phyloP scores from a whole-genome alignment of 2,888 invertebrate genomes.

The Plebejus anna region DNA sequence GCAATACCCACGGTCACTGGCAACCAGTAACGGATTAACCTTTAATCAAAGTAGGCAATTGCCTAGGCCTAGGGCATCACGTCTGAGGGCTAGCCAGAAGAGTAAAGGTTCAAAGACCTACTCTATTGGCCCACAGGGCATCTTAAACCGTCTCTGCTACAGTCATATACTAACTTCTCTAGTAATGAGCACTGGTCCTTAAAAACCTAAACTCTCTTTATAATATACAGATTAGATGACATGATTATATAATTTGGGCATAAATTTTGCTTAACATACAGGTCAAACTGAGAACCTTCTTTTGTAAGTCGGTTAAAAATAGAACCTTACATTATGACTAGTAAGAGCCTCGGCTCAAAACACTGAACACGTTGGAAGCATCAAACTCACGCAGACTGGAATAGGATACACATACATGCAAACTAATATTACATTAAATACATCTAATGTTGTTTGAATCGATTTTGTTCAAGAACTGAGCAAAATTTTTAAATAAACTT shows the following conservation, averaged over 20 bases:
- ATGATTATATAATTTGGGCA: not conserved
- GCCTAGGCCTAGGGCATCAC: too few relatives aligned
- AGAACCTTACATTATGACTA: constrained; percentile 27
- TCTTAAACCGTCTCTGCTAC: too few relatives aligned
- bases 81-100: too few relatives aligned
- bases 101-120: too few relatives aligned
- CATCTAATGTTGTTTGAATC: not conserved
- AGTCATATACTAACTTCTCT: too few relatives aligned
- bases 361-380: constrained; percentile 8
- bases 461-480: not conserved
- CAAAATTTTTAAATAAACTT: not conserved
- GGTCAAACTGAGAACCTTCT: not conserved
- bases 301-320: not conserved
- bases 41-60: too few relatives aligned
- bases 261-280: not conserved
- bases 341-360: constrained; percentile 5
- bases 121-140: too few relatives aligned
- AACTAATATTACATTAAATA: not conserved
- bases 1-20: too few relatives aligned
- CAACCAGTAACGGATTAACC: too few relatives aligned
- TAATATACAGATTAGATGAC: not conserved
- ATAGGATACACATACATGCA: not conserved
- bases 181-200: too few relatives aligned
- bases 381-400: not conserved
- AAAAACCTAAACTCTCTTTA: too few relatives aligned